These are phyloP conservation scores for Zosterops hypoxanthus DNA, from an alignment of 2,113 vertebrate genomes.

Conservation along the genomic window DNA sequence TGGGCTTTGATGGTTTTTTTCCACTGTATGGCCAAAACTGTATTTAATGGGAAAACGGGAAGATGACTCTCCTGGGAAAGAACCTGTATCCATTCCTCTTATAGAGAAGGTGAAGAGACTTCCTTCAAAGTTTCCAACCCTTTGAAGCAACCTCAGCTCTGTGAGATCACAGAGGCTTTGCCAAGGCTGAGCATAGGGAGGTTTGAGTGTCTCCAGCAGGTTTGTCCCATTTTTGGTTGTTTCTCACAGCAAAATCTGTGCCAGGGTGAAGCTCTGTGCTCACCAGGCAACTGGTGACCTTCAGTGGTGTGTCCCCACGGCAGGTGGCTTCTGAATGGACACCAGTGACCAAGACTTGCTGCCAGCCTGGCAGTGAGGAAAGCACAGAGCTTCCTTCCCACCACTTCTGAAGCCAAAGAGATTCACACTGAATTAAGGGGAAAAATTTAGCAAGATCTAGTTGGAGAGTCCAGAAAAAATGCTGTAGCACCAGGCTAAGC, in stretches of 20 bases:
- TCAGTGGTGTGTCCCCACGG: not conserved
- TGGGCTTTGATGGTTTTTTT: not conserved
- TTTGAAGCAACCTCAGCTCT: not conserved
- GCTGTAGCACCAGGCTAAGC: not conserved
- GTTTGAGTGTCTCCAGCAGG: not conserved
- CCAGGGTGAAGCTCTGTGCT: not conserved
- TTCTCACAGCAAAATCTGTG: not conserved
- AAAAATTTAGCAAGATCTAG: accelerated
- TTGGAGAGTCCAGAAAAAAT: not conserved
- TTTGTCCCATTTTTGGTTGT: not conserved
- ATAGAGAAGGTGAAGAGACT: not conserved
- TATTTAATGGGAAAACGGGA: not conserved
- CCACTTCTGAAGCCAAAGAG: accelerated
- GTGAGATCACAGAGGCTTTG: not conserved
- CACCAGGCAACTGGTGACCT: not conserved
- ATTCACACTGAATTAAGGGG: not conserved
- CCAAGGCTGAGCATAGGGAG: not conserved
- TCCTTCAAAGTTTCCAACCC: constrained; percentile 2
- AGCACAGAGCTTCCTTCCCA: not conserved
- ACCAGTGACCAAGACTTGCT: too few species aligned
- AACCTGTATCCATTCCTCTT: not conserved
- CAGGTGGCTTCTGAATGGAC: not conserved
- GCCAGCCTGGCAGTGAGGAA: not conserved
- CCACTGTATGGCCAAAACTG: not conserved
- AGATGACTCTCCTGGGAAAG: not conserved